Conservation (phyloP, 2,888 invertebrate genomes). For the Zygogramma bicolorata region DNA sequence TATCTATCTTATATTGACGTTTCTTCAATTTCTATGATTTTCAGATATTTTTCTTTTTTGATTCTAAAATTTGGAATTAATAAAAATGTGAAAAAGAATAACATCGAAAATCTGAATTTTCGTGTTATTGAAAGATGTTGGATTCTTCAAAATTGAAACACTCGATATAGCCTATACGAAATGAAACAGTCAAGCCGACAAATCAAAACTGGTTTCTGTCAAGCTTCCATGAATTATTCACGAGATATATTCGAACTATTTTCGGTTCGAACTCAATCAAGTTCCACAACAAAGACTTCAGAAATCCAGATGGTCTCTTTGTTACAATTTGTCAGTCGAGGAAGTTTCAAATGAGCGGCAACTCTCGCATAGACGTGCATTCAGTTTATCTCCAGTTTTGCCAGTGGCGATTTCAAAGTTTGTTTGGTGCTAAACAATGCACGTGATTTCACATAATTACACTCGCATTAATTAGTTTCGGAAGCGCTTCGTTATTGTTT, state of each 20-base stretch:
- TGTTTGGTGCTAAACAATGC: constrained; percentile 42
- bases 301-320: background rate
- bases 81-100: too few relatives aligned
- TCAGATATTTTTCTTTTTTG: too few relatives aligned
- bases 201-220: background rate
- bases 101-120: too few relatives aligned
- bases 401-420: constrained; percentile 17
- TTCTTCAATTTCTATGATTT: too few relatives aligned
- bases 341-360: background rate
- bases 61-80: too few relatives aligned
- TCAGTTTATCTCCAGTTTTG: background rate
- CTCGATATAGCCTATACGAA: too few relatives aligned
- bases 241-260: background rate
- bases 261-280: background rate
- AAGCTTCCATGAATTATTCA: background rate
- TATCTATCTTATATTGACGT: too few relatives aligned
- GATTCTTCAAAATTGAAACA: too few relatives aligned
- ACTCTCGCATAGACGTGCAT: background rate
- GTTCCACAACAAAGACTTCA: background rate
- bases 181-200: too few relatives aligned
- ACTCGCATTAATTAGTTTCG: constrained; percentile 46
- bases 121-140: too few relatives aligned
- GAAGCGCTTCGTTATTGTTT: constrained; percentile 26
- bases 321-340: constrained; percentile 1
- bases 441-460: constrained; percentile 49